phyloP scores from a whole-genome alignment of 2,888 invertebrate species.

The Drosophila mercatorum region DNA sequence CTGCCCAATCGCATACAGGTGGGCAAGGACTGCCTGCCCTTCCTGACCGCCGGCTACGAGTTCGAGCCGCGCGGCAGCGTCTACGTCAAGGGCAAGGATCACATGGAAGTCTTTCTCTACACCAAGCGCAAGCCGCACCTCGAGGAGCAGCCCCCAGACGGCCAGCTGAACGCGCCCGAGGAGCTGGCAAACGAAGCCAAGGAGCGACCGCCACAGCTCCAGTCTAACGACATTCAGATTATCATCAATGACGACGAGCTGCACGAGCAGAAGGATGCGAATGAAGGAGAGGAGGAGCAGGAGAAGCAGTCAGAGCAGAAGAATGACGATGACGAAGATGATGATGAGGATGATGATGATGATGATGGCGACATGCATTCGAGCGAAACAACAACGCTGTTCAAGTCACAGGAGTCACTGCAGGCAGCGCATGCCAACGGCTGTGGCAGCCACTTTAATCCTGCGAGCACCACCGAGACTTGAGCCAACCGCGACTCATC shows the following conservation, averaged over 20 bases:
- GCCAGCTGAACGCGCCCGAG: slow-evolving; percentile 9
- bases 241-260: background rate
- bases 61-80: slow-evolving; percentile 97
- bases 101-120: slow-evolving; percentile 95
- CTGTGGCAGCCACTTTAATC: slow-evolving; percentile 46
- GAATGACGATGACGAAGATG: background rate
- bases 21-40: slow-evolving; percentile 90
- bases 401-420: slow-evolving; percentile 62
- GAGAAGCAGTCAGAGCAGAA: background rate
- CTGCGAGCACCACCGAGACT: slow-evolving; percentile 37
- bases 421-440: slow-evolving; percentile 45
- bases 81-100: slow-evolving; percentile 98
- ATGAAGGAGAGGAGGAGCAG: background rate
- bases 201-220: background rate
- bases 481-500: slow-evolving; percentile 4
- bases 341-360: slow-evolving; percentile 17
- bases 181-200: slow-evolving; percentile 28
- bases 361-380: slow-evolving; percentile 65
- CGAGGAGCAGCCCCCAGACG: slow-evolving; percentile 25
- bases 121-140: slow-evolving; percentile 66
- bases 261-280: slow-evolving; percentile 20
- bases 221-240: background rate
- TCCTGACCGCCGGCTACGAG: slow-evolving; percentile 90
- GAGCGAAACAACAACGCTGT: slow-evolving; percentile 68
- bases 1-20: slow-evolving; percentile 93